These are phyloP conservation scores for Drosophila miranda DNA, from an alignment of 1,140 invertebrate genomes.

Conservation along the genomic window DNA sequence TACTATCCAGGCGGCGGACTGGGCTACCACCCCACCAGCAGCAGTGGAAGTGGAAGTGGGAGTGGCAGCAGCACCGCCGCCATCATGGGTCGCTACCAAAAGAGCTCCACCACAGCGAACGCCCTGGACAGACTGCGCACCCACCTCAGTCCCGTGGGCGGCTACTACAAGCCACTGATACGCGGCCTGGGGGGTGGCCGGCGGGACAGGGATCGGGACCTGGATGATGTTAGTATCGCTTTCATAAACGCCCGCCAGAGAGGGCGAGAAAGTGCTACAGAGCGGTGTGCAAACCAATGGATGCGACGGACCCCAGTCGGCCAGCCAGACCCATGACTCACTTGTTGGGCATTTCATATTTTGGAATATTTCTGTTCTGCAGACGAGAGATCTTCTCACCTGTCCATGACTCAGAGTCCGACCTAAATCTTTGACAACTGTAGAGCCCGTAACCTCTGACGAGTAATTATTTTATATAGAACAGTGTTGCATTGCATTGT, in stretches of 20 bases:
- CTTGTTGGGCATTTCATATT: not conserved
- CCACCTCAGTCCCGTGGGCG: slow-evolving; percentile 76
- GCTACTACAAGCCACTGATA: slow-evolving; percentile 81
- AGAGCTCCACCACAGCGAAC: slow-evolving; percentile 73
- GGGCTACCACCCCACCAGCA: slow-evolving; percentile 43
- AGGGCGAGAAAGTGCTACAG: slow-evolving; percentile 2
- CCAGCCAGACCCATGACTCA: slow-evolving; percentile 27
- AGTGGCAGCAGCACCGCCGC: slow-evolving; percentile 39
- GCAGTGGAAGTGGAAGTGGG: slow-evolving; percentile 10
- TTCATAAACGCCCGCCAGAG: not conserved
- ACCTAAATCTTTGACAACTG: slow-evolving; percentile 61
- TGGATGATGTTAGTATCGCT: slow-evolving; percentile 80
- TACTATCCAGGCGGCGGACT: slow-evolving; percentile 71
- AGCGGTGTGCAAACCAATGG: slow-evolving; percentile 49
- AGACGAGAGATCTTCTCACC: slow-evolving; percentile 49
- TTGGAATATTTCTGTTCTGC: slow-evolving; percentile 14
- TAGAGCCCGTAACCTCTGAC: slow-evolving; percentile 22
- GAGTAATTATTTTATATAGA: slow-evolving; percentile 20
- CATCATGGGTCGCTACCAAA: slow-evolving; percentile 69
- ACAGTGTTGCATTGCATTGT: slow-evolving; percentile 12
- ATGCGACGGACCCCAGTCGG: not conserved
- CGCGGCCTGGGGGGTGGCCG: slow-evolving; percentile 63
- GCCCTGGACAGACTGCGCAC: slow-evolving; percentile 79
- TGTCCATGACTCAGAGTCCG: slow-evolving; percentile 49
- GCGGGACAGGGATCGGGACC: slow-evolving; percentile 38